A percentile compares a stretch with the other conserved stretches of the same genome.
Evolutionary conservation across 2,888 invertebrate species (phyloP).

Genomic region (Andrena fulva): DNA sequence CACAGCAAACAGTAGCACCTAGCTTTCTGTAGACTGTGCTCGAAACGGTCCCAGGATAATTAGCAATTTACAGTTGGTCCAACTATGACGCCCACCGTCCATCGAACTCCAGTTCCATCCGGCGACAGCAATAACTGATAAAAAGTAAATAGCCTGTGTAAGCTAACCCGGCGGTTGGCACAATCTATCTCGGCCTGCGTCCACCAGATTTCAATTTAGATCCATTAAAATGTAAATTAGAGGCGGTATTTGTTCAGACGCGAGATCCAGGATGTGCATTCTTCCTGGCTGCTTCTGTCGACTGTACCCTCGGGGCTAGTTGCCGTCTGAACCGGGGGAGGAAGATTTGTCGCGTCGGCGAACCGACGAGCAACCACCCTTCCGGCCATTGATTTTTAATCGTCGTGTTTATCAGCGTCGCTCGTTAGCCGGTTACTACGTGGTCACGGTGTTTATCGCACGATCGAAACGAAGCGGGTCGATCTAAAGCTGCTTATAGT

Average conservation of each 20-base stretch:
- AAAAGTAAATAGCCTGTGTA: constrained; percentile 66
- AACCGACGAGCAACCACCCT: constrained; percentile 31
- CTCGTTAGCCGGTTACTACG: constrained; percentile 15
- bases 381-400: constrained; percentile 39
- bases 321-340: constrained; percentile 14
- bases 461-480: neutral
- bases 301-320: constrained; percentile 35
- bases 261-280: constrained; percentile 53
- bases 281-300: constrained; percentile 47
- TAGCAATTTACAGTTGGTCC: constrained; percentile 54
- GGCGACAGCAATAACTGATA: constrained; percentile 52
- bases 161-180: constrained; percentile 21
- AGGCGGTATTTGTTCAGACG: constrained; percentile 70
- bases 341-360: constrained; percentile 45
- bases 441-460: constrained; percentile 17
- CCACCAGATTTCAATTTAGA: constrained; percentile 78
- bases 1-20: neutral
- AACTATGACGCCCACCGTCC: neutral
- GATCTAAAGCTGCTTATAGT: neutral
- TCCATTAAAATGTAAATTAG: constrained; percentile 79
- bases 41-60: constrained; percentile 52
- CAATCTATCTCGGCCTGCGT: constrained; percentile 68
- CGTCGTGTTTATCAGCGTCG: neutral
- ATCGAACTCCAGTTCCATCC: neutral
- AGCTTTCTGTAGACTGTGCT: constrained; percentile 10